Percentiles rank a stretch among this genome's conserved stretches.
Evolutionary conservation across 2,888 invertebrate genomes (phyloP).

Genomic region (Melitaea athalia): DNA sequence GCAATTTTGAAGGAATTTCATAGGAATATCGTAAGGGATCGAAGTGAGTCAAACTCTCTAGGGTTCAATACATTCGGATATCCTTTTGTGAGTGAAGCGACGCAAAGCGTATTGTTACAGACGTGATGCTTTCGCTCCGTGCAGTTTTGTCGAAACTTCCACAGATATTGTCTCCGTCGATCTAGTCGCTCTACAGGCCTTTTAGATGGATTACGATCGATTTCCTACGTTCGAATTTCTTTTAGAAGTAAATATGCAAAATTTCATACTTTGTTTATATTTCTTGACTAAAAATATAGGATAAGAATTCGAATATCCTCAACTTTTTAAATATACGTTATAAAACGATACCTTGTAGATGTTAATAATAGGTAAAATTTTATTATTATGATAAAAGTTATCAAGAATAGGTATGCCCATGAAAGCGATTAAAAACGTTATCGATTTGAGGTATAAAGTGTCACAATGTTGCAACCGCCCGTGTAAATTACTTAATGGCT

Average conservation of each 20-base stretch:
- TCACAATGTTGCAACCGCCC: conserved; percentile 51
- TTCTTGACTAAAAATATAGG: background rate
- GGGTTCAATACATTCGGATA: conserved; percentile 75
- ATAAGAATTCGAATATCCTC: no score
- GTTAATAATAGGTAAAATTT: background rate
- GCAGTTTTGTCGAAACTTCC: conserved; percentile 63
- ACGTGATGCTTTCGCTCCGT: conserved; percentile 63
- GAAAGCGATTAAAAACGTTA: background rate
- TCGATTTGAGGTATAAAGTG: background rate
- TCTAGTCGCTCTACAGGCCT: conserved; percentile 27
- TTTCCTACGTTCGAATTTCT: conserved; percentile 1
- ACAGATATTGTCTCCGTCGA: conserved; percentile 61
- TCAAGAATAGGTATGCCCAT: background rate
- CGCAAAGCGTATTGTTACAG: conserved; percentile 75
- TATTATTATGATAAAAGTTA: background rate
- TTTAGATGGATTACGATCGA: conserved; percentile 26
- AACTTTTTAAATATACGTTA: no score
- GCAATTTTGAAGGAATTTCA: conserved; percentile 12
- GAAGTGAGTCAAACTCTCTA: conserved; percentile 68
- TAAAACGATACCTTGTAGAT: no score
- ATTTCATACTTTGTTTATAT: background rate
- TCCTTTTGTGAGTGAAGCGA: conserved; percentile 76
- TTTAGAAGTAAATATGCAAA: background rate
- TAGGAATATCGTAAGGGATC: conserved; percentile 39
- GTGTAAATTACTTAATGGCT: conserved; percentile 65